Base-by-base conservation (phyloP, 2,888 invertebrate species). In the Acheta domesticus region DNA sequence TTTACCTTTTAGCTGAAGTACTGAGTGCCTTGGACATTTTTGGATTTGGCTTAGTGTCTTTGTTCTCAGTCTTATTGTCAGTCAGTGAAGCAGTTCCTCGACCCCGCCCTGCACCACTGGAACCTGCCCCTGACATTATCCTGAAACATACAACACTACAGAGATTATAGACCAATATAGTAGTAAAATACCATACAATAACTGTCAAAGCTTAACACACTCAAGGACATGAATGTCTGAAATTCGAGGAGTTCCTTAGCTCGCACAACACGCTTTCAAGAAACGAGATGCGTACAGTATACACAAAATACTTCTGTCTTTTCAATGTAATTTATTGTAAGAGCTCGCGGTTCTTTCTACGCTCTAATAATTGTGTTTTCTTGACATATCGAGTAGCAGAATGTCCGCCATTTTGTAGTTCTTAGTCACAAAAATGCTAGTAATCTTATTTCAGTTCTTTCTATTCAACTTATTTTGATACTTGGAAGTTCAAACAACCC, bases 21-120 rank as follows among this genome's bases (percentile, higher is more conserved):
- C 96, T 96, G 80, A 97, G 89, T 79, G 96, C 96, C 88, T 97
- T 97, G 0, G 96, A 96, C 93, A 96, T 97, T 89, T 96, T 96
- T 80, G 94, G 94, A 88, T 95, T 96, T 78, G 94, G 92, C 89
- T 95, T 95, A 81, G 92, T 90, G 87, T 95, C 95, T 87, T 95
- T 95, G 83, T 92, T 89, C 84, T 94, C 94, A 81, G 93, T 92
- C 86, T 92, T 92, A 84, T 93, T 93, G 81, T 91, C 90, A 82
- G 91, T 87, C 49, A 90, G 88, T 79, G 90, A 89, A 80, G 89
- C 88, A 83, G 89, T 88, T 80, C 89, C 87, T 83, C 89, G 87
- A 83, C 89, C 89, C 78, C 90, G 89, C 81, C 88, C 88, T 75
- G 85, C 83, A 77, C 85, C 85, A 83, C 85, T 85, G 76, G 85